These are phyloP conservation scores for Dicentrarchus labrax DNA, from an alignment of 2,113 vertebrate genomes.

Conservation along the genomic window DNA sequence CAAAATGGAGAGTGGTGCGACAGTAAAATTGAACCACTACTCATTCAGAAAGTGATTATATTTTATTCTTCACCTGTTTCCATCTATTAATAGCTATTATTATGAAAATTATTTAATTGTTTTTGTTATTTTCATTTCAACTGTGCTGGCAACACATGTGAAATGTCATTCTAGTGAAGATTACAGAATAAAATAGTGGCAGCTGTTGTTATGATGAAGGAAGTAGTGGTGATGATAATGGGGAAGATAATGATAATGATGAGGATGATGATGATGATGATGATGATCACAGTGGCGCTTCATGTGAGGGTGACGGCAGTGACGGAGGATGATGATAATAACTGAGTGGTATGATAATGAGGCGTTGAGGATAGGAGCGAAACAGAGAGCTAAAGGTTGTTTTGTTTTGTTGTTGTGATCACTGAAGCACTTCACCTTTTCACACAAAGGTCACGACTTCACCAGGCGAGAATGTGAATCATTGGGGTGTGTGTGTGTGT, in stretches of 20 bases:
- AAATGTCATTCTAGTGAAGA: constrained; percentile 13
- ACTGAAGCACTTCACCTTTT: constrained; percentile 59
- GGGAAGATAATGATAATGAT: constrained; percentile 26
- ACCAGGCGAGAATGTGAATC: not conserved
- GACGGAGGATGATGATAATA: constrained; percentile 43
- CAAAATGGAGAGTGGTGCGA: too few relatives aligned
- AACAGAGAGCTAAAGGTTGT: constrained; percentile 38
- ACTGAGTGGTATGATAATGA: constrained; percentile 43
- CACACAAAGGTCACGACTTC: constrained; percentile 50
- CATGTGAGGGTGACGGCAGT: constrained; percentile 31
- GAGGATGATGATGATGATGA: constrained; percentile 29
- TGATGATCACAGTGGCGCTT: constrained; percentile 31
- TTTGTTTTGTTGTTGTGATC: constrained; percentile 56
- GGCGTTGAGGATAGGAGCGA: not conserved
- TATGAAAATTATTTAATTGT: not conserved
- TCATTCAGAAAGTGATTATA: not conserved
- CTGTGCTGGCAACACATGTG: constrained; percentile 10
- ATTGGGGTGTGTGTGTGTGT: not conserved
- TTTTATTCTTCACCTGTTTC: not conserved
- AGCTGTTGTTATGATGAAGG: constrained; percentile 38
- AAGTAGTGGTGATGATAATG: constrained; percentile 36
- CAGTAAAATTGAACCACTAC: not conserved
- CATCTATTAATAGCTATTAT: not conserved
- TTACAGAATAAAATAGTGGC: constrained; percentile 10
- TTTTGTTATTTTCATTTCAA: constrained; percentile 22